Base-by-base conservation (phyloP, 2,888 invertebrate genomes). In the Odontocerum albicorne region DNA sequence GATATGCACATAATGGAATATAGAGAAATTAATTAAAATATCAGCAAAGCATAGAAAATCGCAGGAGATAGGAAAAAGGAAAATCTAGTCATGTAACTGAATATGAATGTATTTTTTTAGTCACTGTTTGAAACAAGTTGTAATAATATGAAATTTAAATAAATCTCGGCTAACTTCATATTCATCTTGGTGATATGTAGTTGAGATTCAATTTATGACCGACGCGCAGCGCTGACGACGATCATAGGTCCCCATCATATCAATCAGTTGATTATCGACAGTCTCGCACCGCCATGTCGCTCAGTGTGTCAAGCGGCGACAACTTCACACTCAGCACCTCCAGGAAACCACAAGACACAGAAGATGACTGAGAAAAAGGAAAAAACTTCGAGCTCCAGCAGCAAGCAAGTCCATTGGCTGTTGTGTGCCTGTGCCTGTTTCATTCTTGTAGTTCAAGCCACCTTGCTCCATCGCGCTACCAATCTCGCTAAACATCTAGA, bases 351-450 rank as follows among this genome's bases (percentile, higher is more conserved):
- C 19, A 47, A 47, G 33, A 12, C 22, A 32, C 12, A 33, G 3
- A 27, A n/a, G 17, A 49, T 40, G 49, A 42, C 10, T 13, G 20
- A 42, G 32, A 49, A 33, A 33, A 53, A 53, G 22, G 38, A 45
- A 38, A 39, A 12, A 12, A 20, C 36, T 20, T 36, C 44, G 13
- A n/a, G 8, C 16, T 39, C 38, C 13, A 33, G 10, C 12, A 19
- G 45, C 15, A 27, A 27, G 42, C 22, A 17, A n/a, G 33, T 16
- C 21, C 15, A 16, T 7, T 55, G 44, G 55, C 12, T 55, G 17
- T n/a, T 39, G 4, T 36, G 36, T 20, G 21, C 49, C 10, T 39
- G 43, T 43, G 44, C 49, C 12, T 44, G 38, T 17, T 36, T 55
- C 2, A 33, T 49, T 7, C 39, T 55, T 7, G 32, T 19, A 6